Evolutionary conservation across 2,888 invertebrate genomes (phyloP).

Genomic region (Oxytorus armatus): DNA sequence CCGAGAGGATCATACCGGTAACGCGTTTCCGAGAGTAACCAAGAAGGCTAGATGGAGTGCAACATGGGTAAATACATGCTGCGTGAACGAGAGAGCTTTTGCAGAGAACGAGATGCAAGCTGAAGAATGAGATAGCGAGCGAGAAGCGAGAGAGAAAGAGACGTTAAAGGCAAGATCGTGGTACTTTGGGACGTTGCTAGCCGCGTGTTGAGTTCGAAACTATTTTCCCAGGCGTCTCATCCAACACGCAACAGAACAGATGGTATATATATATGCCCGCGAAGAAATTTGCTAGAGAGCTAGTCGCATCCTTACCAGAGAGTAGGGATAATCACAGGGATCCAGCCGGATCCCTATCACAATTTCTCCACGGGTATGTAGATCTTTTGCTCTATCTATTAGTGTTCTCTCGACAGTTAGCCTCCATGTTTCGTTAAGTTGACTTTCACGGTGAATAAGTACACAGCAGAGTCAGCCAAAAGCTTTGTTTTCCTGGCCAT

Average conservation of each 20-base stretch:
- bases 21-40: constrained; percentile 46
- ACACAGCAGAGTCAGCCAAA: constrained; percentile 17
- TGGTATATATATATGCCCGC: neutral
- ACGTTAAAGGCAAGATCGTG: constrained; percentile 26
- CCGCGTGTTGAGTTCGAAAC: constrained; percentile 67
- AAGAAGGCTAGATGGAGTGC: constrained; percentile 32
- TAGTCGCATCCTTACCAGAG: too few species aligned
- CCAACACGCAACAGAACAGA: constrained; percentile 25
- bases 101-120: constrained; percentile 45
- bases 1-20: constrained; percentile 61
- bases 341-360: too few species aligned
- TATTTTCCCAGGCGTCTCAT: constrained; percentile 66
- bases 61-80: constrained; percentile 63
- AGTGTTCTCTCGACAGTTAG: constrained; percentile 23
- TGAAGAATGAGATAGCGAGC: constrained; percentile 44
- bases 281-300: too few species aligned
- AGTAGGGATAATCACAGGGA: too few species aligned
- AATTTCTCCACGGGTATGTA: too few species aligned
- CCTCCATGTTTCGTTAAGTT: constrained; percentile 32
- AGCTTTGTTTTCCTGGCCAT: constrained; percentile 9
- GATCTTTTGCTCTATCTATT: constrained; percentile 25
- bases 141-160: too few species aligned
- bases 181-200: constrained; percentile 61
- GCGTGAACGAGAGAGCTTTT: constrained; percentile 64
- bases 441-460: constrained; percentile 11